phyloP scores from a whole-genome alignment of 2,797 vertebrate genomes.

The Silurus lanzhouensis region DNA sequence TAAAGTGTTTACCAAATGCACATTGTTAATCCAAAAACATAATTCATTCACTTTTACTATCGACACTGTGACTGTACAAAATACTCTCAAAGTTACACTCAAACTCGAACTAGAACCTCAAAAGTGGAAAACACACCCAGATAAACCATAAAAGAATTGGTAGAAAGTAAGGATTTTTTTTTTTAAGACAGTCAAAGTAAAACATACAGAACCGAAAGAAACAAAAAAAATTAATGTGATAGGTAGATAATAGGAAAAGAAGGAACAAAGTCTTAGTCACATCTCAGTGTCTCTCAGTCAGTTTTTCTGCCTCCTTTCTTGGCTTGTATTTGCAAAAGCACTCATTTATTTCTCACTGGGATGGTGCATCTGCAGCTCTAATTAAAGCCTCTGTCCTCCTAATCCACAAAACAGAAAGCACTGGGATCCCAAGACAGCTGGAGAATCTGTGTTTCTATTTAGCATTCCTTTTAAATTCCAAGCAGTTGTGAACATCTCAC shows the following conservation, averaged over 20 bases:
- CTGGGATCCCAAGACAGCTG: conserved; percentile 65
- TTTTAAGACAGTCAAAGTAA: conserved; percentile 53
- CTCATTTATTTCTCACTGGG: conserved; percentile 64
- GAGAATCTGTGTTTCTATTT: conserved; percentile 66
- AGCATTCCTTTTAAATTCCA: conserved; percentile 59
- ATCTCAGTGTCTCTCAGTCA: conserved; percentile 59
- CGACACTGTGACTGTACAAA: neutral
- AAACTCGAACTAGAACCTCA: neutral
- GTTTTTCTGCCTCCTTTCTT: conserved; percentile 45
- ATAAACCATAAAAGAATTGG: neutral
- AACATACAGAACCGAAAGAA: conserved; percentile 1
- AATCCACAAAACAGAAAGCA: conserved; percentile 68
- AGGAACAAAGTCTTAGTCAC: conserved; percentile 25
- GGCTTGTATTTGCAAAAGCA: conserved; percentile 57
- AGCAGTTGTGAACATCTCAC: conserved; percentile 38
- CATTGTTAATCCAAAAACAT: neutral
- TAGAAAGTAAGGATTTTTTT: neutral
- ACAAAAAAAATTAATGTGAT: conserved; percentile 12
- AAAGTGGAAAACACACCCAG: neutral
- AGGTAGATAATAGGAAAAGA: neutral
- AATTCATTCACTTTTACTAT: neutral
- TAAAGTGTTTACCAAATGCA: neutral
- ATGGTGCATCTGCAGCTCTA: conserved; percentile 58
- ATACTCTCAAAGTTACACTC: neutral
- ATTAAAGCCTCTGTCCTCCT: conserved; percentile 65